Evolutionary conservation across 2,113 vertebrate genomes (phyloP).

Genomic region (Cichladusa arquata): DNA sequence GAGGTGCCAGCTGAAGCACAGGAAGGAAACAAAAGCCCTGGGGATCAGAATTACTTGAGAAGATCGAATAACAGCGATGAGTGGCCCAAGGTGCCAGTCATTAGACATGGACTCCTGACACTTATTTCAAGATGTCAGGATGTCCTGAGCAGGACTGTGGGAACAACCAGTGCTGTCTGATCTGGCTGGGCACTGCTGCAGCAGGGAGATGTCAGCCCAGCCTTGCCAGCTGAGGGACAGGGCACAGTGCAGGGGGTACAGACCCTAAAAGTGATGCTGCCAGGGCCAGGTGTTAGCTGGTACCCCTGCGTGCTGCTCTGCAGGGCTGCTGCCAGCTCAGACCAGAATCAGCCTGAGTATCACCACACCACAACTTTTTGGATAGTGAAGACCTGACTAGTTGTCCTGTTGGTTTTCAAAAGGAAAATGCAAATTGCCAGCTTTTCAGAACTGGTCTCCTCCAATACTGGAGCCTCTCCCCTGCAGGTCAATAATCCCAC

Average conservation of each 20-base stretch:
- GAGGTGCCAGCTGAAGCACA: background rate
- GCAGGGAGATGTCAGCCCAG: background rate
- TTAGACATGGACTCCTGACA: background rate
- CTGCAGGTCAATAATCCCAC: background rate
- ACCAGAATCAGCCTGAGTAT: background rate
- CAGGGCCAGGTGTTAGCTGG: background rate
- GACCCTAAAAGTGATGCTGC: background rate
- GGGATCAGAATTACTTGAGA: background rate
- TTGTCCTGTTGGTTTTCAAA: background rate
- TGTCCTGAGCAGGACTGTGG: background rate
- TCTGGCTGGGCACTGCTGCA: background rate
- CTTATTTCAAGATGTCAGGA: background rate
- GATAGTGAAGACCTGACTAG: background rate
- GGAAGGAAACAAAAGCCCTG: background rate
- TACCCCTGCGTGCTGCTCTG: fast-evolving
- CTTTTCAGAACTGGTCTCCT: background rate
- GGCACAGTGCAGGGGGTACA: background rate
- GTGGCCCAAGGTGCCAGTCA: fast-evolving
- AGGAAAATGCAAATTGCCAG: background rate
- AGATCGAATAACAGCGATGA: fast-evolving
- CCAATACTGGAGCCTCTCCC: background rate
- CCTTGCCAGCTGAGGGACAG: background rate
- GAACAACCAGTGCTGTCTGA: background rate
- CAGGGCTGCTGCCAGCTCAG: background rate
- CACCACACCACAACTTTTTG: background rate